These are phyloP conservation scores for Hydroisotoma schaefferi DNA, from an alignment of 2,888 invertebrate species.

Conservation along the genomic window DNA sequence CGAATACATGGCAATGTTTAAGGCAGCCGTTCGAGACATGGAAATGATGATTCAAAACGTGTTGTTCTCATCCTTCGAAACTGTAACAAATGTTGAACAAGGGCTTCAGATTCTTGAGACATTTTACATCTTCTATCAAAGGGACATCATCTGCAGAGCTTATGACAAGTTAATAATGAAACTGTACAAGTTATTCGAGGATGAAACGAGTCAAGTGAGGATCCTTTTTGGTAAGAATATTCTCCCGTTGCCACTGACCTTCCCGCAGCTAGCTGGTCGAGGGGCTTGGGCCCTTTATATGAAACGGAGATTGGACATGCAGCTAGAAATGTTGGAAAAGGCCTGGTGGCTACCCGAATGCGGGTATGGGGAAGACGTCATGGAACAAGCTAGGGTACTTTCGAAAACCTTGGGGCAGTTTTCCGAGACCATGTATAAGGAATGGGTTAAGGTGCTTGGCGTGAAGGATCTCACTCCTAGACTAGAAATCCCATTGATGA, in stretches of 20 bases:
- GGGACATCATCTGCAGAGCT: slow-evolving; percentile 57
- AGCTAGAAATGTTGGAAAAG: slow-evolving; percentile 59
- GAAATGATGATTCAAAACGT: slow-evolving; percentile 78
- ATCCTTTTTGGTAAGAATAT: slow-evolving; percentile 35
- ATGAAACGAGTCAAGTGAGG: slow-evolving; percentile 62
- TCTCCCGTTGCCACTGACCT: slow-evolving; percentile 33
- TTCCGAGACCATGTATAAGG: slow-evolving; percentile 57
- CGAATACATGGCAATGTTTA: slow-evolving; percentile 63
- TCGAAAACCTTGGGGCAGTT: slow-evolving; percentile 53
- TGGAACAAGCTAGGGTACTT: slow-evolving; percentile 62
- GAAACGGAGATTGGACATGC: slow-evolving; percentile 35
- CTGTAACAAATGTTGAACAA: slow-evolving; percentile 74
- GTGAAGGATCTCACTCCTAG: slow-evolving; percentile 52
- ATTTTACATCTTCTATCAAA: slow-evolving; percentile 71
- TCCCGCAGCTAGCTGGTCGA: slow-evolving; percentile 37
- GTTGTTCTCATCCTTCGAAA: slow-evolving; percentile 71
- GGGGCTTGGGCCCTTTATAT: slow-evolving; percentile 42
- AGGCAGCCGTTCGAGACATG: slow-evolving; percentile 56
- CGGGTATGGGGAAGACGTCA: slow-evolving; percentile 68
- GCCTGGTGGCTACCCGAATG: slow-evolving; percentile 73
- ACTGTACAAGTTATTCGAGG: slow-evolving; percentile 61
- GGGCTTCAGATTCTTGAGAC: slow-evolving; percentile 72
- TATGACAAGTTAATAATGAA: slow-evolving; percentile 62
- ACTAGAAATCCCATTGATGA: slow-evolving; percentile 67
- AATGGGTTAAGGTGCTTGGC: slow-evolving; percentile 53